phyloP scores from a whole-genome alignment of 2,113 vertebrate genomes.

The Acanthisitta chloris region DNA sequence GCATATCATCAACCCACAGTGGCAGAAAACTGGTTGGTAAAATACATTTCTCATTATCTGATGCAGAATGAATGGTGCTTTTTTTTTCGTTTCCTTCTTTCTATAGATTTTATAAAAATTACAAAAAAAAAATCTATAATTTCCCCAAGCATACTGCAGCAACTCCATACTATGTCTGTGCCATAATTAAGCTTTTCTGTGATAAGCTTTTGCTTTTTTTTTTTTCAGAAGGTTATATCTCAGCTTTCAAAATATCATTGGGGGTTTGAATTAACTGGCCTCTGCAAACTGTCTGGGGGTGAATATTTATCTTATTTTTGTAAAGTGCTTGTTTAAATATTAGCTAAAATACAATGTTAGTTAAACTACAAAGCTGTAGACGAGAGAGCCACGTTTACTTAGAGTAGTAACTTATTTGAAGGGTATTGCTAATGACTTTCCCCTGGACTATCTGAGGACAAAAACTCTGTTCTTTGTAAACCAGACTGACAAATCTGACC shows the following conservation, averaged over 20 bases:
- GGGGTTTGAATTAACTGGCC: neutral
- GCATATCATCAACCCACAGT: slow-evolving; percentile 79
- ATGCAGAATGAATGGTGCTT: slow-evolving; percentile 62
- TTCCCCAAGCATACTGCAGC: slow-evolving; percentile 10
- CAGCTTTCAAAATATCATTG: neutral
- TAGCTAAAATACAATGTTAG: neutral
- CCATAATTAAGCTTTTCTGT: slow-evolving; percentile 50
- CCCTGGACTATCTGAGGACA: neutral
- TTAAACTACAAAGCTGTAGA: neutral
- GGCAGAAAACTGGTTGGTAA: slow-evolving; percentile 86
- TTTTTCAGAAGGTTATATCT: neutral
- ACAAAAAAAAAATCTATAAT: slow-evolving; percentile 4
- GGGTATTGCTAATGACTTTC: neutral
- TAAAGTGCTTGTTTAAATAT: neutral
- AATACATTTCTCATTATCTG: slow-evolving; percentile 90
- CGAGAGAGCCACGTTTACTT: neutral
- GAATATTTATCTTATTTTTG: neutral
- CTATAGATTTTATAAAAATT: slow-evolving; percentile 41
- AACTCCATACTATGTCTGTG: neutral
- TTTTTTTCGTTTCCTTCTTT: neutral
- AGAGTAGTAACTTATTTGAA: neutral
- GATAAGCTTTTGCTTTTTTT: slow-evolving; percentile 28
- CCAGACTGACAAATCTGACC: neutral
- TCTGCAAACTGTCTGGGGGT: neutral
- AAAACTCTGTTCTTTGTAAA: neutral